Percentiles rank a stretch among this genome's conserved stretches.
phyloP scores from a whole-genome alignment of 2,113 vertebrate genomes.

The Anarhynchus alexandrinus region DNA sequence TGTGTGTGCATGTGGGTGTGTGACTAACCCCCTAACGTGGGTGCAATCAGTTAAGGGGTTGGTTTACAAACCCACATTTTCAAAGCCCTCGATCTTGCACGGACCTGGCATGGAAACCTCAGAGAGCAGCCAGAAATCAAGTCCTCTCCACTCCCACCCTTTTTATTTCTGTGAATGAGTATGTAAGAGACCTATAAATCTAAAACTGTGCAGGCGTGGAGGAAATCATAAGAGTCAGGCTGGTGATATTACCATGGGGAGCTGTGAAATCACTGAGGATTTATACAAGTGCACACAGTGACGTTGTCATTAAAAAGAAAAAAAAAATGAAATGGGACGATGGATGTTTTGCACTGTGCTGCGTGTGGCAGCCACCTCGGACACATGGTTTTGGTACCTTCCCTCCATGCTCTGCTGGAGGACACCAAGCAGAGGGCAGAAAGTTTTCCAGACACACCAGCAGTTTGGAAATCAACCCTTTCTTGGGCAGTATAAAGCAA shows the following conservation, averaged over 20 bases:
- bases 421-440: neutral
- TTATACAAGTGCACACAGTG: neutral
- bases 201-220: slow-evolving; percentile 48
- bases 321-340: neutral
- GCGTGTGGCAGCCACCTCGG: neutral
- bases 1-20: neutral
- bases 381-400: neutral
- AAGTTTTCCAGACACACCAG: neutral
- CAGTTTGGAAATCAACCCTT: neutral
- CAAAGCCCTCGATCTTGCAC: neutral
- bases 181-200: slow-evolving; percentile 60
- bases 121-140: slow-evolving; percentile 31
- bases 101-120: slow-evolving; percentile 30
- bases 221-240: slow-evolving; percentile 47
- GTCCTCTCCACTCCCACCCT: slow-evolving; percentile 6
- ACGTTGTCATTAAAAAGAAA: slow-evolving; percentile 14
- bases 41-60: neutral
- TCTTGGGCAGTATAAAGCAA: neutral
- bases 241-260: slow-evolving; percentile 30
- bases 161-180: slow-evolving; percentile 62
- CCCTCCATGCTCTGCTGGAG: neutral
- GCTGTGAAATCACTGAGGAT: slow-evolving; percentile 58
- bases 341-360: neutral
- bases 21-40: neutral
- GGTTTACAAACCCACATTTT: slow-evolving; percentile 17